Evolutionary conservation across 2,888 invertebrate genomes (phyloP), one percentile per base, ranked within the genome.

Genomic region (Iphiclides podalirius): DNA sequence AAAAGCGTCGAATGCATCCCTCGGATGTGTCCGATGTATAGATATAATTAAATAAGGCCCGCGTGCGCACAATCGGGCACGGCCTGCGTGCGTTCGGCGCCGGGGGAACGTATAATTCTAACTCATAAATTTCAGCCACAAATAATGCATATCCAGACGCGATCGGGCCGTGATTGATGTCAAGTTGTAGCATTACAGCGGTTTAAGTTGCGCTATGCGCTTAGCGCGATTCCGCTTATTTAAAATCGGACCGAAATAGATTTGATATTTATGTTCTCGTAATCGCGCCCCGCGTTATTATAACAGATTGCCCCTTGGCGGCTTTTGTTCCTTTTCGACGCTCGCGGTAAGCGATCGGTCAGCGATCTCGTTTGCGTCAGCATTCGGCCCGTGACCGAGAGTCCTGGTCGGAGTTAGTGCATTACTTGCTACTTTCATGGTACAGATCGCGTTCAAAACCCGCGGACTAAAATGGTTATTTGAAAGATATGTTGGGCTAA

Each of bases 101-200:
- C 57, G 56, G 34, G 48, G 36, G 52, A 59, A 60, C 71, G 61
- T 74, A 63, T 74, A 75, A 75, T 75, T 75, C 72, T 69, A 70
- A 72, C 67, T 70, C 75, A 74, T 75, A 75, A 74, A 75, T 75
- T 73, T 72, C 61, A 63, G 59, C 58, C 64, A 69, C 70, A 75
- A 73, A 75, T 75, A 74, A 75, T 75, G 73, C 66, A 67, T 71
- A 73, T 72, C 63, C 59, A 62, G 61, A 60, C 61, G 60, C 64
- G 64, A 68, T 69, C 67, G 66, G 55, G 54, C 52, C 56, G 59
- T 70, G 73, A 72, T 69, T 68, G 70, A 72, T 70, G 70, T 67
- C 66, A 69, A 66, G 59, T 57, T 45, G 52, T 51, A 53, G 17
- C 52, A 46, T 52, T 52, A 46, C n/a, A 46, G 40, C 50, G 47